Conservation (phyloP, 2,888 invertebrate genomes). For the Dynastes hyllus region DNA sequence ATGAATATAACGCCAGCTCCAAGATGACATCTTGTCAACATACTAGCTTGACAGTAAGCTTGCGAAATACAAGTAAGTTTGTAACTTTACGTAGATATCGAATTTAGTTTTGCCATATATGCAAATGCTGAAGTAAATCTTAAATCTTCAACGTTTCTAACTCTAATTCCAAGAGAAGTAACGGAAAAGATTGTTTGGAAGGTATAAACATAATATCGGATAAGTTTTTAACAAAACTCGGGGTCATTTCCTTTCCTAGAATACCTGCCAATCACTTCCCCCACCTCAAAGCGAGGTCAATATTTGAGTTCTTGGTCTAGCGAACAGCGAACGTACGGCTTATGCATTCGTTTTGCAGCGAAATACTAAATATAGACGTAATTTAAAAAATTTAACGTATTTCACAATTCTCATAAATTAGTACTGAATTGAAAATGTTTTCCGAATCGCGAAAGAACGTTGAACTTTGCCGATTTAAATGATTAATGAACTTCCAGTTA, state of each 20-base stretch:
- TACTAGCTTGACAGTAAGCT: no score
- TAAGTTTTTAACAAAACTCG: no score
- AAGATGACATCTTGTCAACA: no score
- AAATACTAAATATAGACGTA: no score
- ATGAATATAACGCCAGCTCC: no score
- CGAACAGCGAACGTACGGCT: not conserved
- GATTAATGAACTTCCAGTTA: slow-evolving; percentile 54
- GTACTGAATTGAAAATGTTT: not conserved
- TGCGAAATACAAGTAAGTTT: no score
- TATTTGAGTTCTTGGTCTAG: slow-evolving; percentile 8
- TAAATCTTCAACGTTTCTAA: not conserved
- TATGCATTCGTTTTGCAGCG: not conserved
- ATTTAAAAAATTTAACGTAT: not conserved
- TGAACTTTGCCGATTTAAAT: slow-evolving; percentile 32
- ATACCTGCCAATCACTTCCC: not conserved
- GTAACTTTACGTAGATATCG: no score
- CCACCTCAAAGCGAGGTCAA: not conserved
- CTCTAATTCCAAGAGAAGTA: not conserved
- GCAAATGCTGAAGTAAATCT: no score
- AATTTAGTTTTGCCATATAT: no score
- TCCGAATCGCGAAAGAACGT: not conserved
- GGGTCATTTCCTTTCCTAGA: no score
- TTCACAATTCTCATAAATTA: slow-evolving; percentile 2
- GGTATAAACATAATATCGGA: no score
- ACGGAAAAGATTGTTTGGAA: not conserved